These are phyloP conservation scores for Strix aluco DNA, from an alignment of 2,113 vertebrate species.

Conservation along the genomic window DNA sequence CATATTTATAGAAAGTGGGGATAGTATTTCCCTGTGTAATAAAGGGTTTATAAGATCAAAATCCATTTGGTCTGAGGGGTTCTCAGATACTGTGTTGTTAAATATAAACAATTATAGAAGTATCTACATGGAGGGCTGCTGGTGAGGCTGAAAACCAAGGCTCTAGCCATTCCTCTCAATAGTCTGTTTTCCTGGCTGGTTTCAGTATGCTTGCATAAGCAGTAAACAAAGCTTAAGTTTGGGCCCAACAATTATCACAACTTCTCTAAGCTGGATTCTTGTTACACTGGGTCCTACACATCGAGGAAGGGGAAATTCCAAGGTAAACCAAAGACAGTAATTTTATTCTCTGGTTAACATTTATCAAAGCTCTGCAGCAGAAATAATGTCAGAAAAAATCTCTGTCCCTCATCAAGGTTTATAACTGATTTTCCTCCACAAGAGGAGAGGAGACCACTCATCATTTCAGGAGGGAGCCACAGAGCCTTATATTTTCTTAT, in stretches of 20 bases:
- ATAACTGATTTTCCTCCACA: neutral
- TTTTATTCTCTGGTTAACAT: neutral
- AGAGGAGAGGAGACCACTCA: neutral
- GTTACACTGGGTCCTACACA: neutral
- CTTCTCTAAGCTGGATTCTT: neutral
- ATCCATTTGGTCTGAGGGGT: neutral
- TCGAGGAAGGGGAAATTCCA: neutral
- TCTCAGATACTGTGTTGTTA: neutral
- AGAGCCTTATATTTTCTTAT: neutral
- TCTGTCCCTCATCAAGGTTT: neutral
- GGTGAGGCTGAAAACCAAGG: neutral
- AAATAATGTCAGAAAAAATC: neutral
- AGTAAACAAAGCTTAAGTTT: neutral
- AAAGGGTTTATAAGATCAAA: neutral
- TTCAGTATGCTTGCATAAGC: neutral
- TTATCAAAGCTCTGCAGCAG: neutral
- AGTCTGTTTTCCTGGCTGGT: neutral
- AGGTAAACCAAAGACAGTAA: neutral
- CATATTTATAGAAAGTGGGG: neutral
- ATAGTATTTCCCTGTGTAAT: neutral
- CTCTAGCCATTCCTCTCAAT: neutral
- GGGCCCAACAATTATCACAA: neutral
- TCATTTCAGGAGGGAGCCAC: neutral
- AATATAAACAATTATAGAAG: neutral
- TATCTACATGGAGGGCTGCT: neutral